phyloP scores from a whole-genome alignment of 2,797 vertebrate genomes.

The Craterocephalus amniculus region DNA sequence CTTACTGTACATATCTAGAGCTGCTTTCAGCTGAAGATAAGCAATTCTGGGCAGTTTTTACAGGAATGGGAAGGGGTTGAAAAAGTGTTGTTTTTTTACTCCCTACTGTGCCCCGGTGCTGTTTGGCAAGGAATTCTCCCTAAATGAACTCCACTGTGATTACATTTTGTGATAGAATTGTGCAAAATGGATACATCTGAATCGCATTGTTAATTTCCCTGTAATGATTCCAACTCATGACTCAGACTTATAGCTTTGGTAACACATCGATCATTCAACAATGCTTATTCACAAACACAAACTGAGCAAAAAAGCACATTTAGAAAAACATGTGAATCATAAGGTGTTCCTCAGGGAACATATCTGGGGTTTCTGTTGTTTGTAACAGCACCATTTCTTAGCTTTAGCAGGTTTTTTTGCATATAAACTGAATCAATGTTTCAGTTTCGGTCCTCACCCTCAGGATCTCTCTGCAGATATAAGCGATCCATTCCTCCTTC shows the following conservation, averaged over 20 bases:
- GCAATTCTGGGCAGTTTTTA: too few relatives aligned
- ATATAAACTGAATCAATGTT: neutral
- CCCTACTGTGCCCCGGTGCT: neutral
- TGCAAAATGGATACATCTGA: neutral
- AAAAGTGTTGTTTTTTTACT: neutral
- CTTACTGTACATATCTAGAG: too few relatives aligned
- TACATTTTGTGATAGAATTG: too few relatives aligned
- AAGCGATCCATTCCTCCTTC: slow-evolving; percentile 98
- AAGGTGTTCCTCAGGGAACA: neutral
- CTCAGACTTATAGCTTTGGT: too few relatives aligned
- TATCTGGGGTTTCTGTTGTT: neutral
- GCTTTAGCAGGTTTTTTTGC: neutral
- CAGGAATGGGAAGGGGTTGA: neutral
- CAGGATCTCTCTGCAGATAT: slow-evolving; percentile 97
- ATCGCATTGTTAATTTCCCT: too few relatives aligned
- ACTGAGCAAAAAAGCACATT: neutral
- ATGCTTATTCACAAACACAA: neutral
- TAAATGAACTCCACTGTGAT: neutral
- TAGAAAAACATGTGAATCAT: neutral
- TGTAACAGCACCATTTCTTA: neutral
- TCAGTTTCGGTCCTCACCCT: slow-evolving; percentile 78
- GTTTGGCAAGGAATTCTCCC: neutral
- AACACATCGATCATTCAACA: neutral
- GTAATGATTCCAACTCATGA: too few relatives aligned
- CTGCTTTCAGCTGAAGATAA: too few relatives aligned